Base-by-base conservation (phyloP, 1,140 invertebrate genomes). In the Neodiprion fabricii region DNA sequence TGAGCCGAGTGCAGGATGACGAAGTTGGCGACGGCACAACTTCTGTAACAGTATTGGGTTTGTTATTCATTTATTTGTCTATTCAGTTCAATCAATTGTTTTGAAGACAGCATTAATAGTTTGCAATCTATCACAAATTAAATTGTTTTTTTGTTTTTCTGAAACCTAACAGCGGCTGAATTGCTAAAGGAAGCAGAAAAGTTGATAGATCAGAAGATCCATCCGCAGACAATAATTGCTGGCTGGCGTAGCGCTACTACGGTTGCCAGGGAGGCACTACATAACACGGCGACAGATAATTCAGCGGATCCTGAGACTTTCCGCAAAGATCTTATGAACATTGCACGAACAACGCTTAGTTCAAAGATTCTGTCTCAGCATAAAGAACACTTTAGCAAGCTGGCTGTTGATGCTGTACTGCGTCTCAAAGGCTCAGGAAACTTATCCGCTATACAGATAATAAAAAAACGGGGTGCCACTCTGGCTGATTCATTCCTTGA, bases 1-100 rank as follows among this genome's bases (percentile, higher is more conserved):
- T 99, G 92, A 98, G 98, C 3, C 96, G 96, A 89, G 97, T 98
- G 9, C 98, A 99, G 87, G 99, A 99, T 90, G 97, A 98, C 88
- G 99, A 99, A 93, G 98, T 99, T 80, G 99, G 99, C 71, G 99
- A 99, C 93, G 99, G 98, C 48, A 99, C 99, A 65, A 99, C 99
- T 50, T 99, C 98, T 21, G 99, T 99, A 0, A 98, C 98, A 72
- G 98, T 99, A 23, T 89, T 99, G 72, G 93, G 93, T 94, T 89
- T 77, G 79, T 84, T 73, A 74, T 71, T 67, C 47, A 7, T 70
- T 28, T 50, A 21, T 66, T 66, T 72, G n/a, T 21, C 8, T 4
- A 70, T 49, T 5, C 0, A 40, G 48, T n/a, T 73, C 10, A 17
- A 48, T 72, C n/a, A 14, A 66, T 65, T 7, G 17, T 61, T 40